These are phyloP conservation scores for Phalacrocorax pelagicus DNA, from an alignment of 2,113 vertebrate genomes.

Conservation along the genomic window DNA sequence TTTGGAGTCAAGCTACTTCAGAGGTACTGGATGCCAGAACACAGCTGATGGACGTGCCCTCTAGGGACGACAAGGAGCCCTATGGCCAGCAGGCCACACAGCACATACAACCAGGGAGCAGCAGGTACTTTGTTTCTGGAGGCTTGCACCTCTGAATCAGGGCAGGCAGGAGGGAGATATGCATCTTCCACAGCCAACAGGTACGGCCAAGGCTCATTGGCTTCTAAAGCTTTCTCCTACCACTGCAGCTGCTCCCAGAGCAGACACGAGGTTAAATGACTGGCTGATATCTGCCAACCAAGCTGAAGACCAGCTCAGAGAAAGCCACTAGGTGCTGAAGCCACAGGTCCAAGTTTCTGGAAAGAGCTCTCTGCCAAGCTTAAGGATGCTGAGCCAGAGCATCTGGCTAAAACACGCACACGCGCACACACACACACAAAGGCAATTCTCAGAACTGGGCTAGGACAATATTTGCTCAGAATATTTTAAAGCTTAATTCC, in stretches of 20 bases:
- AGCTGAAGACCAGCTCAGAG: background rate
- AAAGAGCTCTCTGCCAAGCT: background rate
- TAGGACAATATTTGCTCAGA: slow-evolving; percentile 17
- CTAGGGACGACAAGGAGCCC: background rate
- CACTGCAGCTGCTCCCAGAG: background rate
- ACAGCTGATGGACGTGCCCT: background rate
- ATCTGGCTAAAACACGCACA: background rate
- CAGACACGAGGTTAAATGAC: accelerated
- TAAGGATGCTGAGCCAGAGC: background rate
- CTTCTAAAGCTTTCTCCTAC: background rate
- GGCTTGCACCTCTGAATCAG: background rate
- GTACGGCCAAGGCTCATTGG: background rate
- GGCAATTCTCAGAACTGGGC: slow-evolving; percentile 20
- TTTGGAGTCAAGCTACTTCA: background rate
- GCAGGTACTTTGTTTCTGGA: background rate
- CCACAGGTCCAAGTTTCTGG: background rate
- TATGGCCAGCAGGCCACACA: background rate
- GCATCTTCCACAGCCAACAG: background rate
- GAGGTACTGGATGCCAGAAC: background rate
- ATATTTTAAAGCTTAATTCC: background rate
- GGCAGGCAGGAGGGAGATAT: background rate
- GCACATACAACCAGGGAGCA: background rate
- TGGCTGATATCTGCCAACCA: background rate
- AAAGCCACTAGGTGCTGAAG: background rate
- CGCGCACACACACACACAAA: background rate